Evolutionary conservation across 2,113 vertebrate genomes (phyloP).

Genomic region (Platycercus adscitus): DNA sequence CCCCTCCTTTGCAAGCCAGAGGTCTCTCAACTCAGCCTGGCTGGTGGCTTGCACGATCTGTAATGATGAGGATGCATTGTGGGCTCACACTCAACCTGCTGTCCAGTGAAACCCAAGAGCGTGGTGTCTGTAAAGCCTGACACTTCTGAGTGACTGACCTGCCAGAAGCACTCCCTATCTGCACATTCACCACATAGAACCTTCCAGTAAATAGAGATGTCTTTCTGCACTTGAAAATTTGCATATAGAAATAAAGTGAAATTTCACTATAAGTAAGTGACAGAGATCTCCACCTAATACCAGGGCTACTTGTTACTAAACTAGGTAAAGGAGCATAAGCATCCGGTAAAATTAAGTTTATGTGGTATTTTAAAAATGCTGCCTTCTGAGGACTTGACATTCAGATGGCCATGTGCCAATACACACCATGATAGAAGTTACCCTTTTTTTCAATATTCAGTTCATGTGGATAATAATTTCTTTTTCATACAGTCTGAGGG

Average conservation of each 20-base stretch:
- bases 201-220: neutral
- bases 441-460: neutral
- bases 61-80: neutral
- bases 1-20: neutral
- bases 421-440: neutral
- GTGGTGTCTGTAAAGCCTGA: no score
- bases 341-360: neutral
- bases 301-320: neutral
- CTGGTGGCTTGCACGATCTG: fast-evolving
- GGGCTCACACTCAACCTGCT: neutral
- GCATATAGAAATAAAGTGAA: neutral
- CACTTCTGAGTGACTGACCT: neutral
- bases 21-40: fast-evolving
- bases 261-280: conserved; percentile 1
- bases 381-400: neutral
- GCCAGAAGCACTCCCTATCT: neutral
- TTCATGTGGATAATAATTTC: neutral
- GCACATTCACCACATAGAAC: neutral
- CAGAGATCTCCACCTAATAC: neutral
- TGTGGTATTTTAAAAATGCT: neutral
- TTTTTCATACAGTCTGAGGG: neutral
- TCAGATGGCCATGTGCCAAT: neutral
- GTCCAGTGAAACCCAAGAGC: neutral
- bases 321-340: neutral
- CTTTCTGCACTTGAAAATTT: neutral